Percentiles rank a stretch among this genome's conserved stretches.
Evolutionary conservation across 2,888 invertebrate species (phyloP).

Genomic region (Lordiphosa andalusiaca): DNA sequence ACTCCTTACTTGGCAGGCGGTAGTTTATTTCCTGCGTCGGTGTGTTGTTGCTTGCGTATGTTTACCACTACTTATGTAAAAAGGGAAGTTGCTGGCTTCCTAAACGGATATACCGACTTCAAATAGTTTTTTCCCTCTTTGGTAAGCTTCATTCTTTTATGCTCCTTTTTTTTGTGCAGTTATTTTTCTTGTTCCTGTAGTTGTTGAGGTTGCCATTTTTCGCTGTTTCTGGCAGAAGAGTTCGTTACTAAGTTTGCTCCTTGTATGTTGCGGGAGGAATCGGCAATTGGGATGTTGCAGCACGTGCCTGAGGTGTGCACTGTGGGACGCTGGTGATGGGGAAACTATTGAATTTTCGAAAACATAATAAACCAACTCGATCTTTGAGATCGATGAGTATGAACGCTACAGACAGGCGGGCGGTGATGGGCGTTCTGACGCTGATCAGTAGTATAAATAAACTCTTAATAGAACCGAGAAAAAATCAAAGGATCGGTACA

Average conservation of each 20-base stretch:
- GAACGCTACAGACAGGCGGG: no score
- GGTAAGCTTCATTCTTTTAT: conserved; percentile 40
- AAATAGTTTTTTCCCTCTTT: conserved; percentile 47
- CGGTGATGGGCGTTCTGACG: no score
- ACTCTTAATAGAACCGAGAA: no score
- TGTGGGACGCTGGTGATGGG: conserved; percentile 6
- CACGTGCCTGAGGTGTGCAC: conserved; percentile 44
- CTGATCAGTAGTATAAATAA: no score
- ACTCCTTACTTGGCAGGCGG: conserved; percentile 22
- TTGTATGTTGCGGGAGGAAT: conserved; percentile 9
- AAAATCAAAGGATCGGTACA: no score
- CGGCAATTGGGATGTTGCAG: conserved; percentile 18
- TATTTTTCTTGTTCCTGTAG: conserved; percentile 18
- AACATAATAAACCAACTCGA: conserved; percentile 14
- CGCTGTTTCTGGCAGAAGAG: conserved; percentile 16
- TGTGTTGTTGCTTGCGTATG: conserved; percentile 27
- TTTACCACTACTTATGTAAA: conserved; percentile 58
- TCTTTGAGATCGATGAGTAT: no score
- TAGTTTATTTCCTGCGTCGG: conserved; percentile 42
- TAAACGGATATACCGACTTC: conserved; percentile 71
- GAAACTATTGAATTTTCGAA: background rate
- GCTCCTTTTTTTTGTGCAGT: conserved; percentile 23
- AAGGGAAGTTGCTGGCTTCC: conserved; percentile 70
- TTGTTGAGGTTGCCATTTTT: conserved; percentile 32
- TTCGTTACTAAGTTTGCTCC: conserved; percentile 19